Evolutionary conservation across 2,113 vertebrate species (phyloP).

Genomic region (Ceyx cyanopectus): DNA sequence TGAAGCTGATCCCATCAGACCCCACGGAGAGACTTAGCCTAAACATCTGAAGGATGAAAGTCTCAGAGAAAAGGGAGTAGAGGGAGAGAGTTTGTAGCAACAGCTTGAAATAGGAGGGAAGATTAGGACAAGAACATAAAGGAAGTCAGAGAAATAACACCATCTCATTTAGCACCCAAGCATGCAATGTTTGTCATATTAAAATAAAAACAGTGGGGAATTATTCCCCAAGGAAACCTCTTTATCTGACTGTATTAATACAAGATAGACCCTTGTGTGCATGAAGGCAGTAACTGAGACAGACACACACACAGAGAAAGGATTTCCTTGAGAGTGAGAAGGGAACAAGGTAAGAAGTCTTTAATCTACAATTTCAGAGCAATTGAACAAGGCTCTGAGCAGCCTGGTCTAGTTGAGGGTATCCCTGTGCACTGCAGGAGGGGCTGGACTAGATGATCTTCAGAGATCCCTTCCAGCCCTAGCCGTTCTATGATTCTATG

Average conservation of each 20-base stretch:
- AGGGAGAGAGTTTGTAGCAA: conserved; percentile 20
- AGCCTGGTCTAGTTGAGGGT: no score
- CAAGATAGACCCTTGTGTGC: conserved; percentile 16
- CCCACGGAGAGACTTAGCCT: conserved; percentile 28
- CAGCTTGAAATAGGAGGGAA: conserved; percentile 39
- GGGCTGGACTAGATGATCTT: no score
- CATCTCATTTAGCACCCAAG: conserved; percentile 58
- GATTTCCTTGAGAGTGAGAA: not conserved
- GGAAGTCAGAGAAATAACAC: conserved; percentile 26
- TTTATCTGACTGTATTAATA: conserved; percentile 58
- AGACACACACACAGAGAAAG: not conserved
- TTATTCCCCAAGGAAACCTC: conserved; percentile 34
- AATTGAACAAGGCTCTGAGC: not conserved
- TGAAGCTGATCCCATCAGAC: conserved; percentile 52
- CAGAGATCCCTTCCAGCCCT: no score
- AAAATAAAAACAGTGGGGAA: conserved; percentile 56
- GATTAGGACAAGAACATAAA: conserved; percentile 52
- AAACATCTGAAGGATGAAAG: conserved; percentile 58
- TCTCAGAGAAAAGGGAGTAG: not conserved
- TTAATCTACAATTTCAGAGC: not conserved
- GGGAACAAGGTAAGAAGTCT: not conserved
- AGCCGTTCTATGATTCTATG: no score
- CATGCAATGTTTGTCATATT: conserved; percentile 35
- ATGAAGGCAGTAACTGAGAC: not conserved
- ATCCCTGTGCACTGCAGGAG: no score